Percentiles rank a stretch among this genome's conserved stretches.
These are phyloP conservation scores for Trichonephila clavipes DNA, from an alignment of 1,140 invertebrate genomes.

Conservation along the genomic window DNA sequence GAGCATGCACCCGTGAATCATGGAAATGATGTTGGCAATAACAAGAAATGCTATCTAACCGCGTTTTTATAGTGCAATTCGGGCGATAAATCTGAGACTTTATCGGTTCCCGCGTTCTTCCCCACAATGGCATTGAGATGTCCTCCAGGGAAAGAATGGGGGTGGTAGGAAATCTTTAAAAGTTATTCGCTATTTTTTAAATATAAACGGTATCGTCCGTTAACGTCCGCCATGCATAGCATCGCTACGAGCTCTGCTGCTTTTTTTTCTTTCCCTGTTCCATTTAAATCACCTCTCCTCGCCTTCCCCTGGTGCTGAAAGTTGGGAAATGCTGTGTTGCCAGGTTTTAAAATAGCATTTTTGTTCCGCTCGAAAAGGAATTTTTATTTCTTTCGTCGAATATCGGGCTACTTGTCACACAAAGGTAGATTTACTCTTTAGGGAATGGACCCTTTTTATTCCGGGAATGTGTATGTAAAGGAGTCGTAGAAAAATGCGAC, in stretches of 20 bases:
- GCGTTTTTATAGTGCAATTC: conserved; percentile 53
- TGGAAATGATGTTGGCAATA: conserved; percentile 27
- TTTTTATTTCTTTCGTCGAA: conserved; percentile 10
- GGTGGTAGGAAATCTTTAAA: conserved; percentile 7
- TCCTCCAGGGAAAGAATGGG: conserved; percentile 5
- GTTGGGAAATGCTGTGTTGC: neutral
- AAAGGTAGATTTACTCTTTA: neutral
- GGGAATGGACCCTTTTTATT: neutral
- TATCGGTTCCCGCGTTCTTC: conserved; percentile 13
- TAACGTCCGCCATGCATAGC: neutral
- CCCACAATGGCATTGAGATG: conserved; percentile 48
- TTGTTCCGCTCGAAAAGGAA: neutral
- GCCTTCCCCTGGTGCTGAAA: neutral
- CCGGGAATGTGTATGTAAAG: neutral
- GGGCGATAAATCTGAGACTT: conserved; percentile 63
- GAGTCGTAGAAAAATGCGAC: neutral
- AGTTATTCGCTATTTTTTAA: neutral
- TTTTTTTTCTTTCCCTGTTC: neutral
- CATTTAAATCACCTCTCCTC: neutral
- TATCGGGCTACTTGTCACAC: neutral
- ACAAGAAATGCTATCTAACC: conserved; percentile 52
- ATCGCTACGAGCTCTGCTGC: neutral
- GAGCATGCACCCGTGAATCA: conserved; percentile 34
- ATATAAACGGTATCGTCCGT: neutral
- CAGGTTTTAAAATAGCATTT: neutral